Base-by-base conservation (phyloP, 2,888 invertebrate genomes). In the Fabriciana adippe region DNA sequence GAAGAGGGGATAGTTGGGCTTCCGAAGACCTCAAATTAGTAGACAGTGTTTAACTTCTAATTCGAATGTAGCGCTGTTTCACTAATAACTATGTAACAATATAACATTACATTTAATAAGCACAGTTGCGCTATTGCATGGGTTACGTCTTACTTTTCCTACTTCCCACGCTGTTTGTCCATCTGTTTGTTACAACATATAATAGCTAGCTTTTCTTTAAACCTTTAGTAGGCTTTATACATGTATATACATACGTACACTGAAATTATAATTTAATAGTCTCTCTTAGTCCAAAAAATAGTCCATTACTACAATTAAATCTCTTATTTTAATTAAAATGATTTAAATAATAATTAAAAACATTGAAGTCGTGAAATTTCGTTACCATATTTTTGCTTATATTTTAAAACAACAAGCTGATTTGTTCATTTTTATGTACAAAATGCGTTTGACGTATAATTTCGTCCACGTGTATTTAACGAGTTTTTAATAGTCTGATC, bases 161-260 rank as follows among this genome's bases (percentile, higher is more conserved):
- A 54, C 54, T 66, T 66, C 66, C 50, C 66, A 66, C 55, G 55
- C 18, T 55, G 41, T n/a, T 45, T 35, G n/a, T 48, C 53, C 60
- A 54, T 55, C 47, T 59, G 16, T 65, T n/a, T 66, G 60, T 66
- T 66, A 60, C 60, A 55, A 66, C 16, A 61, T 8, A 0, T 14
- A 15, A 11, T 8, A 41, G 8, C 50, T 51, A 51, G n/a, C 50
- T 51, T 2, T 51, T 16, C 16, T 16, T 15, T 16, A 16, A 50
- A 51, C n/a, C n/a, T 51, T 51, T 51, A 4, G 16, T 51, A 8
- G 15, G 16, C 15, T 15, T 16, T 51, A 16, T 8, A 6, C 3
- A 16, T 16, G 6, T 51, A 16, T 0, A 11, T 41, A 41, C 35
- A 11, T 41, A 41, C 35, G 11, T 41, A 41, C 35, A 41, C 11